Conservation (phyloP, 2,113 vertebrate species). For the Thamnaconus septentrionalis region DNA sequence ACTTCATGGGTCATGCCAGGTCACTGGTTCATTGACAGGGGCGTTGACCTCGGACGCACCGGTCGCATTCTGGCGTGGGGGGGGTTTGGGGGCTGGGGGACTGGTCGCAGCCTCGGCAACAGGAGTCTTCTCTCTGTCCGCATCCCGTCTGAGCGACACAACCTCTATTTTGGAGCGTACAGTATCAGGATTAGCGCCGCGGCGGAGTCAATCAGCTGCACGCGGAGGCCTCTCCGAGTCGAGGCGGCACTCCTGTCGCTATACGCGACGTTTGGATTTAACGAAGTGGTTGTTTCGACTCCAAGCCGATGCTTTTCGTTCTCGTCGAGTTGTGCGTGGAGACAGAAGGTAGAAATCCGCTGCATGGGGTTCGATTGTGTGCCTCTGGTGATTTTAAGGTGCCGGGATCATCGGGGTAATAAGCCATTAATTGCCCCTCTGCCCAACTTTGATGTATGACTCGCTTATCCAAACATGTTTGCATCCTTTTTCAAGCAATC, state of each 20-base stretch:
- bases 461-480: conserved; percentile 63
- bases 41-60: conserved; percentile 55
- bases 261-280: too few species aligned
- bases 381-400: not conserved
- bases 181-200: conserved; percentile 38
- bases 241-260: too few species aligned
- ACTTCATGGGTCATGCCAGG: conserved; percentile 69
- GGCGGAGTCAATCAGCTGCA: conserved; percentile 20
- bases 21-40: conserved; percentile 55
- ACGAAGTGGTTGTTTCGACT: too few species aligned
- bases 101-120: conserved; percentile 16
- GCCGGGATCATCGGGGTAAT: conserved; percentile 40
- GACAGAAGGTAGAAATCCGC: not conserved
- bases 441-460: conserved; percentile 52
- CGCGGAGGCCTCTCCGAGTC: conserved; percentile 5
- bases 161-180: conserved; percentile 58
- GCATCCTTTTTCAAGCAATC: conserved; percentile 58
- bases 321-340: too few species aligned
- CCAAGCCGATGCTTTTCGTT: too few species aligned
- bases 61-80: conserved; percentile 44
- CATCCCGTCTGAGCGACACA: conserved; percentile 40
- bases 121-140: conserved; percentile 14
- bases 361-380: not conserved
- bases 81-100: conserved; percentile 15
- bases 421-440: conserved; percentile 49